Evolutionary conservation across 2,113 vertebrate genomes (phyloP).

Genomic region (Chaetodon trifascialis): DNA sequence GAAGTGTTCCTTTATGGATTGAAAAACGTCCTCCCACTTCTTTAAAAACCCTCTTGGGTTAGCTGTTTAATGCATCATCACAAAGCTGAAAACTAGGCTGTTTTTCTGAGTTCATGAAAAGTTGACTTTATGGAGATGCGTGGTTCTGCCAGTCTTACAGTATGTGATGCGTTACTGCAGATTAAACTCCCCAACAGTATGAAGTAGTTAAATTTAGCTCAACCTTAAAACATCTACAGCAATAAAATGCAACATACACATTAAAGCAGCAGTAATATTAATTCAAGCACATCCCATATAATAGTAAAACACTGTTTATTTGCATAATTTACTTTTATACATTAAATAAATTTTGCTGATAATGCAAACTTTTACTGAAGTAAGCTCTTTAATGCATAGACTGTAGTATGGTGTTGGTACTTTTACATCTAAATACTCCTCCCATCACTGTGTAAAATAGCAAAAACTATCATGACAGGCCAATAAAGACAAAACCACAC

Average conservation of each 20-base stretch:
- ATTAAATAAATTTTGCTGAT: too few relatives aligned
- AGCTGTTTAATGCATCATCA: background rate
- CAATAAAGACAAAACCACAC: background rate
- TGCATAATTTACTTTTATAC: too few relatives aligned
- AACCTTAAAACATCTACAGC: too few relatives aligned
- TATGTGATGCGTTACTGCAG: too few relatives aligned
- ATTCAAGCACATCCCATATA: background rate
- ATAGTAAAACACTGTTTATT: too few relatives aligned
- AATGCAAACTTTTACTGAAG: background rate
- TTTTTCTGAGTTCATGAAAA: background rate
- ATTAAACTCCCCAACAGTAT: too few relatives aligned
- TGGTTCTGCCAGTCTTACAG: background rate
- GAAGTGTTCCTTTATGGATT: background rate
- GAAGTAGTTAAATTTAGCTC: too few relatives aligned
- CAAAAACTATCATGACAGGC: background rate
- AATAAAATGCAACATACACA: too few relatives aligned
- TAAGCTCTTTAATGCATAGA: background rate
- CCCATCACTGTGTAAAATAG: too few relatives aligned
- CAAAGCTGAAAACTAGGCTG: background rate
- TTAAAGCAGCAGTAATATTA: too few relatives aligned
- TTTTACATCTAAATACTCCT: background rate
- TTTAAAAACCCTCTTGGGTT: background rate
- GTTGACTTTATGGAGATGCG: background rate
- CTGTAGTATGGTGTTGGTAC: background rate
- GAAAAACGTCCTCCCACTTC: background rate